phyloP scores from a whole-genome alignment of 2,888 invertebrate genomes.

The Nephrotoma flavescens region DNA sequence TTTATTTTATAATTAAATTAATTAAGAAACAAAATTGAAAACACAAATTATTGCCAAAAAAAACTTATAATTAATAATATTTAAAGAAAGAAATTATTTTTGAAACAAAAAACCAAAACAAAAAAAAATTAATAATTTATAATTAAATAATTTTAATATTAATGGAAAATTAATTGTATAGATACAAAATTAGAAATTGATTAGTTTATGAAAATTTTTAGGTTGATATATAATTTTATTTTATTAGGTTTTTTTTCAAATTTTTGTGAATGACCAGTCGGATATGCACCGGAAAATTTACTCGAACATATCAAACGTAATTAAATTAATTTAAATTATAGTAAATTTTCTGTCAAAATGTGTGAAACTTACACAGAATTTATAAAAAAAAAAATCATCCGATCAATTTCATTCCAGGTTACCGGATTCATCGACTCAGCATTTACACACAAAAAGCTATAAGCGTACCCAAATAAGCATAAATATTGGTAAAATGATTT shows the following conservation, averaged over 20 bases:
- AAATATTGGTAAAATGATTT: no score
- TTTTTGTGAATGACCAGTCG: background rate
- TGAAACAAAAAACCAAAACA: background rate
- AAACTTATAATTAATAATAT: background rate
- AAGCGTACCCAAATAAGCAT: no score
- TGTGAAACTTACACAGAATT: no score
- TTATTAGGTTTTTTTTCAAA: background rate
- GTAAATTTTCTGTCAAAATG: background rate
- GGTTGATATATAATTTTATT: background rate
- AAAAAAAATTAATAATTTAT: background rate
- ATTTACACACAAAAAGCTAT: no score
- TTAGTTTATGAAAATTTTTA: background rate
- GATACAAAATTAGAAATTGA: background rate
- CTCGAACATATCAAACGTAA: background rate
- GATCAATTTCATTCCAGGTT: no score
- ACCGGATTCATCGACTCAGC: no score
- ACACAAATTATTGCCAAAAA: background rate
- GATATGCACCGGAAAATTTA: background rate
- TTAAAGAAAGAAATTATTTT: background rate
- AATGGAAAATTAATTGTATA: background rate
- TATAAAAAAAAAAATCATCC: no score
- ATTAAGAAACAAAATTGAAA: background rate
- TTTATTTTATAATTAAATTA: background rate
- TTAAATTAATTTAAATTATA: background rate
- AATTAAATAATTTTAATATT: background rate